These are phyloP conservation scores for Lepidocyrtoides sp. DNA, from an alignment of 2,888 invertebrate genomes.

Conservation along the genomic window DNA sequence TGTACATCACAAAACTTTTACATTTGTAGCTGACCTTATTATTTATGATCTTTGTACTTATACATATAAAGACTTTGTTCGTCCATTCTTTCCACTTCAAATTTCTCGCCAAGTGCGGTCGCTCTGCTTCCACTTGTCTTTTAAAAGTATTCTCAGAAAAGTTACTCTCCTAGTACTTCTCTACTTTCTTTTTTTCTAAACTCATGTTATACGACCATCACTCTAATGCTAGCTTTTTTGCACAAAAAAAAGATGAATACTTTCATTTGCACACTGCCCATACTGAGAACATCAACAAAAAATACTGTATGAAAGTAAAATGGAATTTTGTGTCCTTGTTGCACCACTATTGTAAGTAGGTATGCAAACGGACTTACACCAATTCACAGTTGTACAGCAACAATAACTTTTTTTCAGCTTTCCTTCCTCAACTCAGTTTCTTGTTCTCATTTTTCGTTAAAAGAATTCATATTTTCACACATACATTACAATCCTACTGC, in stretches of 20 bases:
- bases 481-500: conserved; percentile 17
- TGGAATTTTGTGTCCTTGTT: neutral
- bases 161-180: too few relatives aligned
- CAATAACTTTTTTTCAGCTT: conserved; percentile 44
- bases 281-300: neutral
- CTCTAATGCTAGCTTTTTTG: neutral
- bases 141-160: too few relatives aligned
- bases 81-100: neutral
- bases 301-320: too few relatives aligned
- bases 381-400: neutral
- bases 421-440: conserved; percentile 40
- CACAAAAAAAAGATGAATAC: neutral
- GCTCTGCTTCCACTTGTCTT: too few relatives aligned
- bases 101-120: neutral
- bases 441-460: conserved; percentile 45
- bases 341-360: neutral
- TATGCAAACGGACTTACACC: neutral
- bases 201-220: conserved; percentile 6
- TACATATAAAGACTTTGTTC: too few relatives aligned
- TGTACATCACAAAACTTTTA: neutral
- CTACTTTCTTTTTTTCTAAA: neutral
- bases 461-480: conserved; percentile 65
- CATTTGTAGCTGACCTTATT: too few relatives aligned
- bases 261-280: too few relatives aligned
- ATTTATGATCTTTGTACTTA: too few relatives aligned